A percentile compares a stretch with the other conserved stretches of the same genome.
phyloP scores from a whole-genome alignment of 2,797 vertebrate species.

The Anas flavirostris region DNA sequence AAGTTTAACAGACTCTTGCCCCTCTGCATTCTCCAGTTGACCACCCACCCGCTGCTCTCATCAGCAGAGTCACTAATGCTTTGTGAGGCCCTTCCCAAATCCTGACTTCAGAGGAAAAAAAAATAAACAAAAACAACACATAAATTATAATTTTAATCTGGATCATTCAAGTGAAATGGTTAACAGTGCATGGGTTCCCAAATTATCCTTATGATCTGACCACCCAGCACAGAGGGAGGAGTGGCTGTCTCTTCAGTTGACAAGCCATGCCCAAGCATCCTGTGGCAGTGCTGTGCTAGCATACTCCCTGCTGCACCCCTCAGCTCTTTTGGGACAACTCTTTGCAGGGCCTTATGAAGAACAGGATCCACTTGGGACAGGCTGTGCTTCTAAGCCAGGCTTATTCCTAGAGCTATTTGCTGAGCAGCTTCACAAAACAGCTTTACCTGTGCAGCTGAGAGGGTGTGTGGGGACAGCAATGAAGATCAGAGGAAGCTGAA shows the following conservation, averaged over 20 bases:
- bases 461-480: fast-evolving
- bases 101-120: not conserved
- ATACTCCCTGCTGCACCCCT: fast-evolving
- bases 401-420: not conserved
- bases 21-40: not conserved
- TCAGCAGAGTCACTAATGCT: fast-evolving
- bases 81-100: not conserved
- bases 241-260: fast-evolving
- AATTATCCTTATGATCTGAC: not conserved
- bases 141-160: not conserved
- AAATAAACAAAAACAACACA: too few species aligned
- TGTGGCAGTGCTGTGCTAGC: fast-evolving
- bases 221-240: fast-evolving
- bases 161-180: not conserved
- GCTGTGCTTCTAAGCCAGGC: not conserved
- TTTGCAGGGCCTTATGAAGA: fast-evolving
- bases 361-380: not conserved
- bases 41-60: not conserved
- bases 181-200: not conserved
- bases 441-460: not conserved
- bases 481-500: not conserved
- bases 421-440: not conserved
- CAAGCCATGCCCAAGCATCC: not conserved
- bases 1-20: not conserved
- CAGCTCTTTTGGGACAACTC: not conserved